Evolutionary conservation across 2,888 invertebrate species (phyloP).

Genomic region (Platycnemis pennipes): DNA sequence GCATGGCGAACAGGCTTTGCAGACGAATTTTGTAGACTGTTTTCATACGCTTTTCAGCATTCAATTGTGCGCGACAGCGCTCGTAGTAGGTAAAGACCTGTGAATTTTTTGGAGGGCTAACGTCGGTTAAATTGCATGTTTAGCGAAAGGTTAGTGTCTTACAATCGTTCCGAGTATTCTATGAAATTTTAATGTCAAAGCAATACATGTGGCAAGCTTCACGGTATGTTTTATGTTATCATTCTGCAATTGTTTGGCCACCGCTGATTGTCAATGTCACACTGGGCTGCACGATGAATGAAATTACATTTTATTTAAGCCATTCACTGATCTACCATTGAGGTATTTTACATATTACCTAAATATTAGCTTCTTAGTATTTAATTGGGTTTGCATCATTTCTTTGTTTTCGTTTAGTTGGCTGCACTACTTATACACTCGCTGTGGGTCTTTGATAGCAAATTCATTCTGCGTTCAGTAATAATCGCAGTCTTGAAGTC

Average conservation of each 20-base stretch:
- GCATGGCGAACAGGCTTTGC: constrained; percentile 56
- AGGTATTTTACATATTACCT: neutral
- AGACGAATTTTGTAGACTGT: constrained; percentile 67
- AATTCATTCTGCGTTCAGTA: neutral
- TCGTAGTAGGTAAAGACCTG: constrained; percentile 67
- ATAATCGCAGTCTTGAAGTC: neutral
- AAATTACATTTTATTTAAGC: constrained; percentile 43
- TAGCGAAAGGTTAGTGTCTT: constrained; percentile 66
- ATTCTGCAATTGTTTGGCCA: constrained; percentile 59
- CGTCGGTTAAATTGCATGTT: constrained; percentile 67
- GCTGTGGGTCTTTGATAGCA: constrained; percentile 17
- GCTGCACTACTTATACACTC: neutral
- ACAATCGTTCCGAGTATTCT: constrained; percentile 53
- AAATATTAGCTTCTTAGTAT: neutral
- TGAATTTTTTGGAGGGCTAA: constrained; percentile 68
- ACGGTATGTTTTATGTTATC: constrained; percentile 64
- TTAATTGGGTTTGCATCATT: neutral
- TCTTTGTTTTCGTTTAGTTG: neutral
- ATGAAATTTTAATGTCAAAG: constrained; percentile 50
- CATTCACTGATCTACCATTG: neutral
- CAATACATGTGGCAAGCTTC: constrained; percentile 35
- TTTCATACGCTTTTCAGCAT: constrained; percentile 59
- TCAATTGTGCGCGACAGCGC: constrained; percentile 68
- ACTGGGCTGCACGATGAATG: constrained; percentile 38
- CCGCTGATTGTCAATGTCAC: constrained; percentile 59